Evolutionary conservation across 1,140 invertebrate species (phyloP).

Genomic region (Temnothorax nylanderi): DNA sequence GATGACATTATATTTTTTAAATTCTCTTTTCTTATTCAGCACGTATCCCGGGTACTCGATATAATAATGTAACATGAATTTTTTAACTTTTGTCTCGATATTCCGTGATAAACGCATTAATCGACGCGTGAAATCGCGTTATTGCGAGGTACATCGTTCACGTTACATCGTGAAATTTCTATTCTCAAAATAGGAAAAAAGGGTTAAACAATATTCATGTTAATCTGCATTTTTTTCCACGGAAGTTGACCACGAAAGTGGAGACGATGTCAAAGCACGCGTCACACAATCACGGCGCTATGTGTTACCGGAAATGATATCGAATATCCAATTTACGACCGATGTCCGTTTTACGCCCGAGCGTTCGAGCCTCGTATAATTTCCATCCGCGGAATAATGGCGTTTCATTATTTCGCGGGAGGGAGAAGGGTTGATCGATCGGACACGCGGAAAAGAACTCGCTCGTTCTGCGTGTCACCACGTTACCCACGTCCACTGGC

Average conservation of each 20-base stretch:
- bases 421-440: background rate
- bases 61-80: background rate
- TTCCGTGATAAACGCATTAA: constrained; percentile 7
- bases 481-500: constrained; percentile 3
- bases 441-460: background rate
- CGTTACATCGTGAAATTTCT: background rate
- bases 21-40: background rate
- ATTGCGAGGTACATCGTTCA: background rate
- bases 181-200: background rate
- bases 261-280: background rate
- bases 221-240: background rate
- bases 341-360: constrained; percentile 10
- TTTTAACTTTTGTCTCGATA: background rate
- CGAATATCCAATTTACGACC: constrained; percentile 50
- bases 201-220: background rate
- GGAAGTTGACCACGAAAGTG: background rate
- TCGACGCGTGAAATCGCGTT: background rate
- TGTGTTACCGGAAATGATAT: constrained; percentile 26
- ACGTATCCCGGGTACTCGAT: background rate
- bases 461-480: background rate
- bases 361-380: constrained; percentile 26
- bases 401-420: constrained; percentile 14
- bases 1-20: background rate
- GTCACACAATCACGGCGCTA: background rate
- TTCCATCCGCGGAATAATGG: constrained; percentile 32